These are phyloP conservation scores for Siphamia tubifer DNA, from an alignment of 2,113 vertebrate genomes.

Conservation along the genomic window DNA sequence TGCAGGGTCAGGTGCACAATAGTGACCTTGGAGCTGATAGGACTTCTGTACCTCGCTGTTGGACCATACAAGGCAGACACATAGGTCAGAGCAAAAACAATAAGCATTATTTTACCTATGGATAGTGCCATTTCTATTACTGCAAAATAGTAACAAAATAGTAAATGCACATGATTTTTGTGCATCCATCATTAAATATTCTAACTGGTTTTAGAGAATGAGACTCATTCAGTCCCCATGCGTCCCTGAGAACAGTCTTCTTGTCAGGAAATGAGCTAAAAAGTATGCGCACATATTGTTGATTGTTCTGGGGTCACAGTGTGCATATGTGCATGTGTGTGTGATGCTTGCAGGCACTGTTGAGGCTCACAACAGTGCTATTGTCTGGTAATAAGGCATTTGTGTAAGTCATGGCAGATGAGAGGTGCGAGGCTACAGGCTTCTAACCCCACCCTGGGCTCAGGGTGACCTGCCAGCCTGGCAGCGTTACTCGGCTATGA, in stretches of 20 bases:
- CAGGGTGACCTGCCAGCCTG: constrained; percentile 54
- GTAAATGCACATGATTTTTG: neutral
- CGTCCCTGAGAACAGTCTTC: neutral
- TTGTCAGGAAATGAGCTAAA: neutral
- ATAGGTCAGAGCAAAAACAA: neutral
- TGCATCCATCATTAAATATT: neutral
- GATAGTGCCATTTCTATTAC: too few species aligned
- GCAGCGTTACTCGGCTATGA: constrained; percentile 13
- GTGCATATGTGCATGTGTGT: constrained; percentile 10
- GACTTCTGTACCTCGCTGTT: neutral
- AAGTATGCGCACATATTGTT: constrained; percentile 26
- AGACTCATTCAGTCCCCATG: neutral
- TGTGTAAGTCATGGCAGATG: constrained; percentile 66
- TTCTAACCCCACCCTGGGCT: constrained; percentile 47
- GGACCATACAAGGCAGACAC: neutral
- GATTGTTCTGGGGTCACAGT: constrained; percentile 25
- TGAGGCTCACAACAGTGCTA: neutral
- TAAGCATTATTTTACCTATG: neutral
- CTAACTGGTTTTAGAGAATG: neutral
- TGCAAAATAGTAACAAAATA: too few species aligned
- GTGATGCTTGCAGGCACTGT: constrained; percentile 28
- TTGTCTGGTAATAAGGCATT: constrained; percentile 9
- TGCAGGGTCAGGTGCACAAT: constrained; percentile 1
- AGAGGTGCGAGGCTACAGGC: constrained; percentile 48
- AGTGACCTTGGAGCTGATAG: neutral